Base-by-base conservation (phyloP, 2,888 invertebrate species). In the Sarcophaga rosellei region DNA sequence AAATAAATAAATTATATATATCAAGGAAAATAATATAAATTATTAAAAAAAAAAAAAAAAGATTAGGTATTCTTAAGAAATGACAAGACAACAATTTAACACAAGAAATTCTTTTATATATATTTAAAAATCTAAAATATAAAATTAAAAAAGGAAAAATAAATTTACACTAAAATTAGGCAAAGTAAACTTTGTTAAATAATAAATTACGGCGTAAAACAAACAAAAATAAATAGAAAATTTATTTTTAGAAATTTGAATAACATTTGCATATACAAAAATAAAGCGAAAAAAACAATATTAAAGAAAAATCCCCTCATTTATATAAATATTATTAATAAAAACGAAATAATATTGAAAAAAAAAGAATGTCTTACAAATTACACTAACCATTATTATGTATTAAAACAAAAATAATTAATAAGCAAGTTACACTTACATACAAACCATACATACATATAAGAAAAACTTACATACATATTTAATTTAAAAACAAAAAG, bases 161-260 rank as follows among this genome's bases (percentile, higher is more conserved):
- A 61, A 72, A 66, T 25, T 81, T 81, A 73, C 68, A 35, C 59
- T 65, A 76, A 77, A 45, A 35, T 76, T 68, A 45, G 72, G 75
- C 72, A 69, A 66, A 61, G 20, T 45, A 74, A 76, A 69, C 35
- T 61, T 81, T 63, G 72, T 76, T 80, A 63, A 62, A 65, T 53
- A 70, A 68, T 44, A 47, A 45, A 65, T 57, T 69, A 75, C 81
- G 62, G 61, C 75, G 72, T 59, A 74, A 63, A 79, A 65, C 61
- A 3, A 11, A 81, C 25, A 35, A 82, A 70, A 73, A 76, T 69
- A 72, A n/a, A 68, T 69, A 65, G 23, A 79, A 75, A 73, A 79
- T 76, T 86, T 86, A 83, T 77, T 84, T 87, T 82, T 81, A 82
- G 70, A 85, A 78, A 83, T 81, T 57, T 70, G 81, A 81, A 63